phyloP scores from a whole-genome alignment of 1,140 invertebrate genomes.

The Lepidurus arcticus region DNA sequence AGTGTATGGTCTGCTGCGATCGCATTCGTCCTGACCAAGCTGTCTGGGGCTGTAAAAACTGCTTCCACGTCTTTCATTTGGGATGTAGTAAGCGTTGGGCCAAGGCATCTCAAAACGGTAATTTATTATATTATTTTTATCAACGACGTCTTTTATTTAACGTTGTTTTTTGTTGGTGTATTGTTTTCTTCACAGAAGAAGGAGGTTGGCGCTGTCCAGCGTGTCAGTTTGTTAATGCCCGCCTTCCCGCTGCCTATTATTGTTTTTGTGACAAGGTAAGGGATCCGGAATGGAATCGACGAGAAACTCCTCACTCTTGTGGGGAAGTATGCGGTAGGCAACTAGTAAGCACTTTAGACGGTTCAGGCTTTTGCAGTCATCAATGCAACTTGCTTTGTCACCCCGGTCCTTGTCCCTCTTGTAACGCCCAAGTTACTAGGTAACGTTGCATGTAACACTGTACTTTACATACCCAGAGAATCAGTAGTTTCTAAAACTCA shows the following conservation, averaged over 20 bases:
- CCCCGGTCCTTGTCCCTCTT: constrained; percentile 73
- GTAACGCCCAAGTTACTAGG: constrained; percentile 55
- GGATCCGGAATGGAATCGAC: constrained; percentile 65
- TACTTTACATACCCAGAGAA: too few species aligned
- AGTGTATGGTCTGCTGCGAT: constrained; percentile 91
- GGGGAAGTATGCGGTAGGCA: constrained; percentile 70
- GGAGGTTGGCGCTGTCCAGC: constrained; percentile 85
- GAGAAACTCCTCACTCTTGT: constrained; percentile 78
- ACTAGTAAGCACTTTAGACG: constrained; percentile 42
- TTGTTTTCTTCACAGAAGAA: constrained; percentile 50
- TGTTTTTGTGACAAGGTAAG: constrained; percentile 76
- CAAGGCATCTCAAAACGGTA: constrained; percentile 64
- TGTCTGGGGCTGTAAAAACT: constrained; percentile 84
- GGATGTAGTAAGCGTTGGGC: constrained; percentile 89
- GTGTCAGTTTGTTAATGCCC: constrained; percentile 66
- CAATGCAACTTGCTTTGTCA: constrained; percentile 83
- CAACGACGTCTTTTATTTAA: not conserved
- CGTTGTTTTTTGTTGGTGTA: not conserved
- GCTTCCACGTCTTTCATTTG: constrained; percentile 86
- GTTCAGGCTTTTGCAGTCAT: constrained; percentile 61
- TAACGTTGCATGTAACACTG: constrained; percentile 28
- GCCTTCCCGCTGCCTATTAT: constrained; percentile 63
- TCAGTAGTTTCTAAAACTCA: too few species aligned
- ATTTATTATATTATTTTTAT: constrained; percentile 28
- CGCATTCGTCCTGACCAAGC: constrained; percentile 65